A percentile compares a stretch with the other conserved stretches of the same genome.
Conservation (phyloP, 2,797 vertebrate species). For the Aeoliscus strigatus region DNA sequence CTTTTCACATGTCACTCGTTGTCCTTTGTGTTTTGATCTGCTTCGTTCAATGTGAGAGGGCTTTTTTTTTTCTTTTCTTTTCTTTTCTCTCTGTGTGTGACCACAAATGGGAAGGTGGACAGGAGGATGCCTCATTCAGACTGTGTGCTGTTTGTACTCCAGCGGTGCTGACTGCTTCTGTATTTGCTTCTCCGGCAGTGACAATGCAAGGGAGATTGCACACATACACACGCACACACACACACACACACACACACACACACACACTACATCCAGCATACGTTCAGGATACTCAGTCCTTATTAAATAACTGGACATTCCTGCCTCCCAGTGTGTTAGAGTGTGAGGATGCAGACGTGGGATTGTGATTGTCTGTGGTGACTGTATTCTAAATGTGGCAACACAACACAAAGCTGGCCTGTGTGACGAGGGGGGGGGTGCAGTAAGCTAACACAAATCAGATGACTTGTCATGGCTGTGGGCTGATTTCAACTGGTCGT, state of each 20-base stretch:
- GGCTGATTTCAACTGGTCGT: slow-evolving; percentile 34
- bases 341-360: slow-evolving; percentile 2
- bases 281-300: slow-evolving; percentile 26
- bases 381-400: slow-evolving; percentile 26
- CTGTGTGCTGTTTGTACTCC: slow-evolving; percentile 28
- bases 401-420: slow-evolving; percentile 45
- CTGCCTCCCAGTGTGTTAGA: slow-evolving; percentile 8
- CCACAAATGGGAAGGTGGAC: slow-evolving; percentile 18
- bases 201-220: slow-evolving; percentile 39
- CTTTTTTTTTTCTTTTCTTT: no score
- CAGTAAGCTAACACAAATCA: slow-evolving; percentile 65
- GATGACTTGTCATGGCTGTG: slow-evolving; percentile 57
- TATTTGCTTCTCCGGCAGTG: slow-evolving; percentile 34
- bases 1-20: slow-evolving; percentile 49
- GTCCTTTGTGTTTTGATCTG: slow-evolving; percentile 32
- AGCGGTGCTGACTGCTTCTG: slow-evolving; percentile 39
- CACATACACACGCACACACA: slow-evolving; percentile 19
- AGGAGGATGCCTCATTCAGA: slow-evolving; percentile 39
- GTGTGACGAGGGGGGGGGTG: slow-evolving; percentile 51
- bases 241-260: slow-evolving; percentile 7
- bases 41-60: slow-evolving; percentile 9
- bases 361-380: slow-evolving; percentile 8
- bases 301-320: slow-evolving; percentile 37
- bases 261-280: slow-evolving; percentile 30
- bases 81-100: slow-evolving; percentile 10